phyloP scores from a whole-genome alignment of 2,797 vertebrate species.

The Arnoldichthys spilopterus region DNA sequence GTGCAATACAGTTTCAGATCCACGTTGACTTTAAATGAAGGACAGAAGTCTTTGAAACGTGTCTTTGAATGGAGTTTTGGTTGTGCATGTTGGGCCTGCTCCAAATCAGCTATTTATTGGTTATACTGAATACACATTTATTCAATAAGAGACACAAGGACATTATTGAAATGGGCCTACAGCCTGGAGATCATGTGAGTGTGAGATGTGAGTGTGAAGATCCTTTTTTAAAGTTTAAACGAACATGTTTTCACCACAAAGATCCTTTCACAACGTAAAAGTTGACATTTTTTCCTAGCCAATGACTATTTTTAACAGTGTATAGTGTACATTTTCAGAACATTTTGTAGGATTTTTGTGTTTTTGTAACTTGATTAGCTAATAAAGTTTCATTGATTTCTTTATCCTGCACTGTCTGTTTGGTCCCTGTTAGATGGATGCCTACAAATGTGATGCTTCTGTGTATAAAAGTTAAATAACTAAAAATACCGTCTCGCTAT shows the following conservation, averaged over 20 bases:
- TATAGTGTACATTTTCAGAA: not conserved
- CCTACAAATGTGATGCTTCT: not conserved
- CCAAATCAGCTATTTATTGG: not conserved
- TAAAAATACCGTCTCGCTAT: not conserved
- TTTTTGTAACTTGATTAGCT: conserved; percentile 26
- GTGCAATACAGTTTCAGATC: too few relatives aligned
- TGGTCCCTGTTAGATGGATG: not conserved
- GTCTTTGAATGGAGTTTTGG: not conserved
- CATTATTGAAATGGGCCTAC: not conserved
- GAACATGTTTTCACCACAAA: not conserved
- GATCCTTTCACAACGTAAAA: not conserved
- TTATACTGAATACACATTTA: not conserved
- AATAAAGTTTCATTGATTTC: conserved; percentile 14
- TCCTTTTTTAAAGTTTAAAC: not conserved
- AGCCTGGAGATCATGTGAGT: not conserved
- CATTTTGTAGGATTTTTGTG: conserved; percentile 2
- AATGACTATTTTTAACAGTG: not conserved
- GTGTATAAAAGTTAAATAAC: not conserved
- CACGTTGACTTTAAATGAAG: too few relatives aligned
- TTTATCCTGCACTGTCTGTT: not conserved
- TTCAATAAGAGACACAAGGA: not conserved
- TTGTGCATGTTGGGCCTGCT: too few relatives aligned
- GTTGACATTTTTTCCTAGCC: not conserved
- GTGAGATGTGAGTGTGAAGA: not conserved
- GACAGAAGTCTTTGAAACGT: too few relatives aligned